phyloP scores from a whole-genome alignment of 1,140 invertebrate species.

The Tetramorium alpestre region DNA sequence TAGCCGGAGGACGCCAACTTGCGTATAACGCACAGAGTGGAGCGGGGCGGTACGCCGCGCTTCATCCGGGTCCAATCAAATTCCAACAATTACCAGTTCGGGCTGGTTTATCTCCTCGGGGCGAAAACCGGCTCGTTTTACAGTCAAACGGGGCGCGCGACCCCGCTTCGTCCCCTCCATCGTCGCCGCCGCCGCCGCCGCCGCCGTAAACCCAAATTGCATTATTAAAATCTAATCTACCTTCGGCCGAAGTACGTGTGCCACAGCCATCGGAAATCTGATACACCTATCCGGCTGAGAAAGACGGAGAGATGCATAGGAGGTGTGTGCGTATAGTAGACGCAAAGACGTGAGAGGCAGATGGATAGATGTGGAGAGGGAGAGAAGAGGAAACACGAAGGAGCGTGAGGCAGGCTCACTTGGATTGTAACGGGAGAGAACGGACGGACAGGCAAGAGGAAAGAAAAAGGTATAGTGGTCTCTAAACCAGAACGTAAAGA shows the following conservation, averaged over 20 bases:
- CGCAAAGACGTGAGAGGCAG: slow-evolving; percentile 24
- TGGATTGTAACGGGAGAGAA: slow-evolving; percentile 18
- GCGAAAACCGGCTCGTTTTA: slow-evolving; percentile 79
- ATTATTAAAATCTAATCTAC: slow-evolving; percentile 85
- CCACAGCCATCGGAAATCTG: slow-evolving; percentile 72
- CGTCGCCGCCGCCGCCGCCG: not conserved
- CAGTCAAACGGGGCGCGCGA: slow-evolving; percentile 55
- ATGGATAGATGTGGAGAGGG: slow-evolving; percentile 20
- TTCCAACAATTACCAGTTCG: slow-evolving; percentile 81
- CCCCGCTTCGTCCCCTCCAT: not conserved
- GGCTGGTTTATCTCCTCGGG: slow-evolving; percentile 77
- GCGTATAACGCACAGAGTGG: not conserved
- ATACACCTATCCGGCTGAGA: slow-evolving; percentile 60
- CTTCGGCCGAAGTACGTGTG: slow-evolving; percentile 74
- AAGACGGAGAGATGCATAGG: slow-evolving; percentile 38
- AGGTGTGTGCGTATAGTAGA: not conserved
- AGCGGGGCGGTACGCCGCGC: too few species aligned
- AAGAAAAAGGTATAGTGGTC: not conserved
- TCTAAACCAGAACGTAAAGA: slow-evolving; percentile 11
- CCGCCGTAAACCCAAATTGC: slow-evolving; percentile 79
- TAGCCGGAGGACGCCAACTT: slow-evolving; percentile 46
- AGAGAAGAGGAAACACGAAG: slow-evolving; percentile 49
- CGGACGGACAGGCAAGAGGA: not conserved
- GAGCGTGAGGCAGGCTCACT: not conserved
- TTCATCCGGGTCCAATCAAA: too few species aligned